A percentile compares a stretch with the other conserved stretches of the same genome.
phyloP scores from a whole-genome alignment of 2,113 vertebrate genomes.

The Leucosticte australis region DNA sequence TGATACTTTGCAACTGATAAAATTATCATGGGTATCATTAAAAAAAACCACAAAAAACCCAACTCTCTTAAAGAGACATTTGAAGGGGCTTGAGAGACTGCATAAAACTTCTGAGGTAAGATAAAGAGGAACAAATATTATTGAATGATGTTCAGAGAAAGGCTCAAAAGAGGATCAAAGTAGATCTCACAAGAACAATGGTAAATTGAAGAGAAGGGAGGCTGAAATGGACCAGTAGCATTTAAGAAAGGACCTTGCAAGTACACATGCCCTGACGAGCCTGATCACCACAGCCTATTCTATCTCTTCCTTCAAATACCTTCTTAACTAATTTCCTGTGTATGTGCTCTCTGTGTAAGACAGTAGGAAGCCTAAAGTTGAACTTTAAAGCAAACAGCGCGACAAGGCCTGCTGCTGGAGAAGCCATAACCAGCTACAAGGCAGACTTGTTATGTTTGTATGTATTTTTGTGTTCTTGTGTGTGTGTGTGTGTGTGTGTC shows the following conservation, averaged over 20 bases:
- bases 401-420: background rate
- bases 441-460: background rate
- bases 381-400: background rate
- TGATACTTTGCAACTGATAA: background rate
- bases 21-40: background rate
- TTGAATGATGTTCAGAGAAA: background rate
- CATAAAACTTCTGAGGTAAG: background rate
- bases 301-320: background rate
- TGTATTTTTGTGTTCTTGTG: fast-evolving
- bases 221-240: background rate
- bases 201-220: background rate
- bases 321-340: too few relatives aligned
- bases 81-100: background rate
- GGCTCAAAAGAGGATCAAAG: background rate
- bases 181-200: background rate
- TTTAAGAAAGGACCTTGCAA: background rate
- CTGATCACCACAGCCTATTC: background rate
- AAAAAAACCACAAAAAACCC: background rate
- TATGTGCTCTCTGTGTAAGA: background rate
- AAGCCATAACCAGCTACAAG: background rate
- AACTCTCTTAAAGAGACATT: background rate
- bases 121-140: background rate
- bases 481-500: too few relatives aligned
- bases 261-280: fast-evolving
- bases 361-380: background rate